phyloP scores from a whole-genome alignment of 2,888 invertebrate genomes.

The Nowickia ferox region DNA sequence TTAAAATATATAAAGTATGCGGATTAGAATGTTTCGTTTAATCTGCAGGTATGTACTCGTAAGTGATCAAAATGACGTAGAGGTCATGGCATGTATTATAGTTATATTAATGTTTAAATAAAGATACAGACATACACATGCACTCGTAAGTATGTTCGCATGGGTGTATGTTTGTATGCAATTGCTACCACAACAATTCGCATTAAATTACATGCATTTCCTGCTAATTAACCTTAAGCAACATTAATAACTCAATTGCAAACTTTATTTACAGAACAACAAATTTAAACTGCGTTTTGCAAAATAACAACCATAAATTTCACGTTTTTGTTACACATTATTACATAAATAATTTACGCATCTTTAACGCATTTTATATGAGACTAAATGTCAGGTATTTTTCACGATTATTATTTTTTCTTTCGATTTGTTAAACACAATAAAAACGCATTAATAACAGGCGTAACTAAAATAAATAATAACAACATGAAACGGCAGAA shows the following conservation, averaged over 20 bases:
- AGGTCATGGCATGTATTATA: too few species aligned
- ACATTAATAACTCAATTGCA: slow-evolving; percentile 63
- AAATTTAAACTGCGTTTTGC: slow-evolving; percentile 22
- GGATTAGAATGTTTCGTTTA: too few species aligned
- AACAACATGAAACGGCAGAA: slow-evolving; percentile 22
- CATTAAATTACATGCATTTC: slow-evolving; percentile 39
- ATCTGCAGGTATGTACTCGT: too few species aligned
- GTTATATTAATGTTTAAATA: too few species aligned
- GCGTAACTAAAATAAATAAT: slow-evolving; percentile 11
- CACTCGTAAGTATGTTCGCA: too few species aligned
- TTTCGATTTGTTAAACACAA: neutral
- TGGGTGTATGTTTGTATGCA: too few species aligned
- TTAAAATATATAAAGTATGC: too few species aligned
- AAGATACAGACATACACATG: too few species aligned
- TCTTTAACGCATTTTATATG: slow-evolving; percentile 68
- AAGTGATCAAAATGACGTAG: too few species aligned
- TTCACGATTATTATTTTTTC: slow-evolving; percentile 5
- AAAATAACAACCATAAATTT: slow-evolving; percentile 1
- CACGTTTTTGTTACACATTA: neutral
- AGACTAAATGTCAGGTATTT: slow-evolving; percentile 47
- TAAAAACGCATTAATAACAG: slow-evolving; percentile 25
- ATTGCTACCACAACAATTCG: neutral
- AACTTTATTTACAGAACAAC: slow-evolving; percentile 18
- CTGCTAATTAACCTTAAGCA: slow-evolving; percentile 55
- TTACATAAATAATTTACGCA: slow-evolving; percentile 61